Percentiles rank a stretch among this genome's conserved stretches.
These are phyloP conservation scores for Calephelis nemesis DNA, from an alignment of 1,140 invertebrate species.

Conservation along the genomic window DNA sequence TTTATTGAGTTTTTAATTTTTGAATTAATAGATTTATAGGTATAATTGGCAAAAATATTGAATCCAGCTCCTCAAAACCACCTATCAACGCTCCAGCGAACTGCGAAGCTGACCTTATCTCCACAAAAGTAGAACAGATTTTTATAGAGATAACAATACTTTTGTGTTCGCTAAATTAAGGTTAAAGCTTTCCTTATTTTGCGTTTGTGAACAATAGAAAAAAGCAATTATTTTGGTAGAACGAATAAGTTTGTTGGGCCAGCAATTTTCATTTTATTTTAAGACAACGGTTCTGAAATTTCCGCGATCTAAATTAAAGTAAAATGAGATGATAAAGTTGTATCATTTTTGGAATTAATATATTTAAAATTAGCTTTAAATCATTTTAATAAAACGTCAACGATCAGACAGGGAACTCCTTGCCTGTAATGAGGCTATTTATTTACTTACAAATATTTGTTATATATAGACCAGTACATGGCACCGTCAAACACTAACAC, in stretches of 20 bases:
- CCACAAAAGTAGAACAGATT: constrained; percentile 34
- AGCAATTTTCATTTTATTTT: constrained; percentile 13
- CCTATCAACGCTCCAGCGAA: constrained; percentile 9
- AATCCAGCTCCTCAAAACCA: constrained; percentile 13
- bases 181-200: constrained; percentile 33
- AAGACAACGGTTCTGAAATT: not conserved
- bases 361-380: too few relatives aligned
- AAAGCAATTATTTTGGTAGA: constrained; percentile 27
- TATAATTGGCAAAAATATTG: not conserved
- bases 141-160: constrained; percentile 37
- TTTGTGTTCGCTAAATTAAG: constrained; percentile 42
- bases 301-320: not conserved
- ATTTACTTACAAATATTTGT: too few relatives aligned
- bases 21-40: too few relatives aligned
- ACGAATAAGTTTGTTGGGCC: constrained; percentile 3
- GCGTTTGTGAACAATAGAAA: constrained; percentile 28
- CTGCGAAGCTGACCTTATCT: constrained; percentile 29
- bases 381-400: too few relatives aligned
- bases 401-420: too few relatives aligned
- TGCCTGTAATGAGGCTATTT: too few relatives aligned
- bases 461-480: too few relatives aligned
- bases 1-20: too few relatives aligned
- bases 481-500: too few relatives aligned
- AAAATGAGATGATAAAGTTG: constrained; percentile 19
- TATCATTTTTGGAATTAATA: constrained; percentile 33